These are phyloP conservation scores for Megaceryle torquata DNA, from an alignment of 2,113 vertebrate species.

Conservation along the genomic window DNA sequence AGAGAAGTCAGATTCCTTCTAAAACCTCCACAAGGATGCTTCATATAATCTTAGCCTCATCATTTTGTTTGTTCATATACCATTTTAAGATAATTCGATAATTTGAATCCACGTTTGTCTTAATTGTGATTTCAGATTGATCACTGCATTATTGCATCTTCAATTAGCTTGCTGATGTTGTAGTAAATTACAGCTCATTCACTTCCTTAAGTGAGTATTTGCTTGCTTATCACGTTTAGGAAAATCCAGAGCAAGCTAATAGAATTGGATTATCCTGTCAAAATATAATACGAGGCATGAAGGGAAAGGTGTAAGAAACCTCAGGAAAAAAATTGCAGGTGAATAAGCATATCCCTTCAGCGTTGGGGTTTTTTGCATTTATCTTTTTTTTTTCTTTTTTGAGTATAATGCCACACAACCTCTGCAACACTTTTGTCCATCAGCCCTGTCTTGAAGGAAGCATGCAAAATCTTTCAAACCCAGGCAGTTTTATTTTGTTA, in stretches of 20 bases:
- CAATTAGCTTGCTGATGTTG: conserved; percentile 29
- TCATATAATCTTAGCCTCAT: background rate
- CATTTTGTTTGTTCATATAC: background rate
- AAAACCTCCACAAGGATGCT: background rate
- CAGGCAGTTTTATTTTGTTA: background rate
- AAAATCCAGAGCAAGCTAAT: background rate
- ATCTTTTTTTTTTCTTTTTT: background rate
- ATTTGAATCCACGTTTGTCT: background rate
- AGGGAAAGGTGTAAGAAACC: background rate
- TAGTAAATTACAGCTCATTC: conserved; percentile 12
- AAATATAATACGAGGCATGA: background rate
- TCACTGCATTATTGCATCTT: conserved; percentile 32
- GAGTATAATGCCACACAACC: background rate
- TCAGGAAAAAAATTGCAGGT: background rate
- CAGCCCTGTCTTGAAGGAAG: background rate
- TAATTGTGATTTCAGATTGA: conserved; percentile 41
- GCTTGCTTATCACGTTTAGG: background rate
- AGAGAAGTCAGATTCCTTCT: background rate
- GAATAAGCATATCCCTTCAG: background rate
- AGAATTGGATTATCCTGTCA: background rate
- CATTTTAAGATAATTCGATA: conserved; percentile 17
- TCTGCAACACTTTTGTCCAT: background rate
- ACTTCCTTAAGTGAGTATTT: background rate
- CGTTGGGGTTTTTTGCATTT: background rate
- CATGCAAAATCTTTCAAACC: background rate